These are phyloP conservation scores for Dasyurus viverrinus DNA, from an alignment of 2,113 vertebrate genomes.

Conservation along the genomic window DNA sequence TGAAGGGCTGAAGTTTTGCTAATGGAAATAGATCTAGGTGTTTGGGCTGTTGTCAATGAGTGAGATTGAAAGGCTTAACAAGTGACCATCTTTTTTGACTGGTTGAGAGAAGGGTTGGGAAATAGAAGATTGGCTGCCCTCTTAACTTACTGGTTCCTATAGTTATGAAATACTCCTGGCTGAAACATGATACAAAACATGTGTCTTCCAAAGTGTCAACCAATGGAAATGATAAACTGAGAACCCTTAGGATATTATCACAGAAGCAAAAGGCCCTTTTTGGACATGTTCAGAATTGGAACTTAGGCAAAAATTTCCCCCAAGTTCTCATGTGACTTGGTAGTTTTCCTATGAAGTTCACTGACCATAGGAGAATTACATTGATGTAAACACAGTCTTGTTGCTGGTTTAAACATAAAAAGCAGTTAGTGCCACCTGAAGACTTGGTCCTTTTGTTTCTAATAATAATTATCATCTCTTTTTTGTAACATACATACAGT, in stretches of 20 bases:
- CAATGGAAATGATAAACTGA: conserved; percentile 46
- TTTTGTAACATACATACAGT: background rate
- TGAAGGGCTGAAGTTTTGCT: fast-evolving
- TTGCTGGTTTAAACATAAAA: conserved; percentile 9
- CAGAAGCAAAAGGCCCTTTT: background rate
- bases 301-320: background rate
- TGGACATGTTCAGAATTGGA: background rate
- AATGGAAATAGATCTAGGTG: background rate
- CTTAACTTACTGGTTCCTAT: conserved; percentile 66
- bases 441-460: conserved; percentile 18
- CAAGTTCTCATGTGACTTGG: background rate
- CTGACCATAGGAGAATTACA: fast-evolving
- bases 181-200: conserved; percentile 74
- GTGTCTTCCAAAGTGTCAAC: conserved; percentile 74
- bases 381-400: background rate
- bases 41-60: conserved; percentile 9
- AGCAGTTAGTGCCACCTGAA: conserved; percentile 42
- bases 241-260: conserved; percentile 22
- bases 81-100: conserved; percentile 9
- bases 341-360: conserved; percentile 13
- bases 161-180: conserved; percentile 67
- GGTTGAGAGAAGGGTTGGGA: conserved; percentile 1
- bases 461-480: conserved; percentile 15
- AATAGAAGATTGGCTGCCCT: background rate
- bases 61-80: background rate